A percentile compares a stretch with the other conserved stretches of the same genome.
Evolutionary conservation across 2,888 invertebrate genomes (phyloP).

Genomic region (Dascillus cervinus): DNA sequence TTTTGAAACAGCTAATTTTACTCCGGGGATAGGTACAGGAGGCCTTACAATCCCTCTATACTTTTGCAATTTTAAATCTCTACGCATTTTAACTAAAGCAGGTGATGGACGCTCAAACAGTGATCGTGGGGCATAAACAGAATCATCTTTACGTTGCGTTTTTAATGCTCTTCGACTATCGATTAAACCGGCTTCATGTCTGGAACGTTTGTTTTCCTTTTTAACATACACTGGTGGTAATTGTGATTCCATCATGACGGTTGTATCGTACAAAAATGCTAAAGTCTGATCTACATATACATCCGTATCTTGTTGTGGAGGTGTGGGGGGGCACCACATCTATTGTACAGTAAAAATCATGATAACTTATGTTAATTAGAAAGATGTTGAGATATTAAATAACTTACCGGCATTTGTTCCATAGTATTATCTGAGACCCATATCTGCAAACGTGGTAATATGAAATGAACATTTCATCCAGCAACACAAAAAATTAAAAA

Average conservation of each 20-base stretch:
- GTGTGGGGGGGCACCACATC: slow-evolving; percentile 97
- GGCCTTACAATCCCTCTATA: slow-evolving; percentile 52
- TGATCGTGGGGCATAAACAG: slow-evolving; percentile 69
- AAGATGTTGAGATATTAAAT: slow-evolving; percentile 4
- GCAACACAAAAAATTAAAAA: too few species aligned
- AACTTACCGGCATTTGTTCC: slow-evolving; percentile 79
- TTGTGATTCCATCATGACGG: slow-evolving; percentile 67
- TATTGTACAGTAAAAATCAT: slow-evolving; percentile 32
- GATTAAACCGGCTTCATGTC: slow-evolving; percentile 54
- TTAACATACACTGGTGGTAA: slow-evolving; percentile 74
- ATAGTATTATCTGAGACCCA: slow-evolving; percentile 66
- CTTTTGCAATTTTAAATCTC: slow-evolving; percentile 70
- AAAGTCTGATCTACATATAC: slow-evolving; percentile 82
- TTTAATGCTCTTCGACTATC: slow-evolving; percentile 53
- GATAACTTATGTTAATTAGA: neutral
- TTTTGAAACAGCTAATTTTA: slow-evolving; percentile 45
- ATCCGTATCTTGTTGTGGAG: slow-evolving; percentile 88
- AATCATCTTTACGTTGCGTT: slow-evolving; percentile 62
- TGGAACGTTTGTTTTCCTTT: slow-evolving; percentile 65
- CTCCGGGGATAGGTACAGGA: slow-evolving; percentile 45
- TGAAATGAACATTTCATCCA: too few species aligned
- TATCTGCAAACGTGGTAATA: slow-evolving; percentile 56
- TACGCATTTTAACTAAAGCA: slow-evolving; percentile 64
- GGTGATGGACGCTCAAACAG: slow-evolving; percentile 74
- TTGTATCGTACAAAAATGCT: slow-evolving; percentile 76